A percentile compares a stretch with the other conserved stretches of the same genome.
These are phyloP conservation scores for Talpa occidentalis DNA, from an alignment of 2,113 vertebrate genomes.

Conservation along the genomic window DNA sequence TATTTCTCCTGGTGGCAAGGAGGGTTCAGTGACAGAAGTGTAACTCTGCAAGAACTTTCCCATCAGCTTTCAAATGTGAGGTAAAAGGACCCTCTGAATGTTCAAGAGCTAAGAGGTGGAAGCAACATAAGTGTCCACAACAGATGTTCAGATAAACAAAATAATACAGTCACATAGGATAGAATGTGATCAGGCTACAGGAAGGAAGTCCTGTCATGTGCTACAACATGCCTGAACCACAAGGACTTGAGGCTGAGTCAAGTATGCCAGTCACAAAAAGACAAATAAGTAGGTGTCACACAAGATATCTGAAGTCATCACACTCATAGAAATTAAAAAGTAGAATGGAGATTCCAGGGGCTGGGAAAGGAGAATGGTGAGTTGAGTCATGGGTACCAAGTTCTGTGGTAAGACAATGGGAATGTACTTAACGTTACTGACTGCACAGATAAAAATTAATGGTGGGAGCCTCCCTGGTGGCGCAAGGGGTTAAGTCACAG, in stretches of 20 bases:
- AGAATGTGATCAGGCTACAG: not conserved
- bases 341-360: not conserved
- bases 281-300: not conserved
- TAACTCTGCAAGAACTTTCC: constrained; percentile 23
- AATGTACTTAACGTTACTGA: not conserved
- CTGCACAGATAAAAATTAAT: not conserved
- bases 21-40: not conserved
- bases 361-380: no score
- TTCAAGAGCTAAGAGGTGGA: not conserved
- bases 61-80: constrained; percentile 45
- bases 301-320: not conserved
- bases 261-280: not conserved
- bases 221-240: not conserved
- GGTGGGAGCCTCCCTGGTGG: no score
- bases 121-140: not conserved
- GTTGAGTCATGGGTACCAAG: not conserved
- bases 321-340: not conserved
- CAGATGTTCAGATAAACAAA: not conserved
- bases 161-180: not conserved
- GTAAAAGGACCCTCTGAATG: not conserved
- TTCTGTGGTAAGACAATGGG: not conserved
- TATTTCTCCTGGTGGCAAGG: not conserved
- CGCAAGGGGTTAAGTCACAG: no score
- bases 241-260: not conserved
- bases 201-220: not conserved